Conservation (phyloP, 2,888 invertebrate species). For the Campoplex capitator region DNA sequence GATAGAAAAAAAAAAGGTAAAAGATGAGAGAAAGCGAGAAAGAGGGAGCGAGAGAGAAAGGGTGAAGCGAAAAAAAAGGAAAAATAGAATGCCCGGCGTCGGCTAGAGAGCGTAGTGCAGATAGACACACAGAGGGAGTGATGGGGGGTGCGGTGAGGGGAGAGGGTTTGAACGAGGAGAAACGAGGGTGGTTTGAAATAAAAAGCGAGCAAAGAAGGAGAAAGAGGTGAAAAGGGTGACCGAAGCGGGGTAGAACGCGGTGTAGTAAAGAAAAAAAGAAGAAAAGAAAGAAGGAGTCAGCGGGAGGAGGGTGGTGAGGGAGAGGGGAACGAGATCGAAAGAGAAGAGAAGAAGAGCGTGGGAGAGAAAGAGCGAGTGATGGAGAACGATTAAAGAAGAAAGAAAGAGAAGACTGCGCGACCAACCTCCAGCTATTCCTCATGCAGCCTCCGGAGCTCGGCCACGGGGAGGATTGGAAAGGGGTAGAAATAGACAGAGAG, state of each 20-base stretch:
- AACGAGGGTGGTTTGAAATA: constrained; percentile 60
- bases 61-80: neutral
- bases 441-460: constrained; percentile 57
- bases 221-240: constrained; percentile 77
- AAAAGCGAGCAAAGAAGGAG: constrained; percentile 68
- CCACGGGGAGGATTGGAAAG: constrained; percentile 37
- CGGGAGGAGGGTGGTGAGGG: constrained; percentile 48
- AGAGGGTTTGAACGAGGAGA: constrained; percentile 51
- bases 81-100: constrained; percentile 78
- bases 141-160: constrained; percentile 52
- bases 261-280: constrained; percentile 51
- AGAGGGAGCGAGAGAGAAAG: constrained; percentile 66
- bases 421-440: constrained; percentile 47
- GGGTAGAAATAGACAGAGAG: constrained; percentile 38
- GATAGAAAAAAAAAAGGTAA: constrained; percentile 78
- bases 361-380: constrained; percentile 36
- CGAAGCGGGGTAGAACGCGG: constrained; percentile 68
- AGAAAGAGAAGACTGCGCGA: constrained; percentile 49
- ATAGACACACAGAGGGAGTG: constrained; percentile 49
- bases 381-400: constrained; percentile 57
- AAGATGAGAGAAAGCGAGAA: constrained; percentile 72
- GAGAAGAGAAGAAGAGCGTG: constrained; percentile 31
- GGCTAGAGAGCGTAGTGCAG: constrained; percentile 65
- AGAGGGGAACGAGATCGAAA: constrained; percentile 45
- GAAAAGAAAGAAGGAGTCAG: constrained; percentile 52